A percentile compares a stretch with the other conserved stretches of the same genome.
These are phyloP conservation scores for Zaprionus capensis DNA, from an alignment of 1,140 invertebrate genomes.

Conservation along the genomic window DNA sequence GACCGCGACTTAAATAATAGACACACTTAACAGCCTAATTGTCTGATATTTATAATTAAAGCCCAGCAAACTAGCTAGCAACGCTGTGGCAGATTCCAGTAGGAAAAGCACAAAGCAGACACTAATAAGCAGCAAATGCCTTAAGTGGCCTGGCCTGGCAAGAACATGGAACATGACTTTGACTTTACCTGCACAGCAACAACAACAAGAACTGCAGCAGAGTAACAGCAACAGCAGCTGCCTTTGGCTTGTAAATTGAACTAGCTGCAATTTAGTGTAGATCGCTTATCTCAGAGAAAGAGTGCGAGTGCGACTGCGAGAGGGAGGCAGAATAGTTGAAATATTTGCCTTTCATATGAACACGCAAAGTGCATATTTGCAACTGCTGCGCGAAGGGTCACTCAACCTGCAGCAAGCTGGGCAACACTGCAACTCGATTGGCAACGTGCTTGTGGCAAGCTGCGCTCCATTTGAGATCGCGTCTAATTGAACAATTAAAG, in stretches of 20 bases:
- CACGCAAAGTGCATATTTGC: conserved; percentile 55
- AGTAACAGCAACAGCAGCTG: conserved; percentile 6
- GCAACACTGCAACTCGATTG: background rate
- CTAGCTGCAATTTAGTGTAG: conserved; percentile 68
- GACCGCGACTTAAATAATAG: conserved; percentile 50
- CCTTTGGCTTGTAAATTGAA: conserved; percentile 54
- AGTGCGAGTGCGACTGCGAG: conserved; percentile 7
- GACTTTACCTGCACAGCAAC: conserved; percentile 5
- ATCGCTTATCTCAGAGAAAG: conserved; percentile 48
- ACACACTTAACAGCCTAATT: conserved; percentile 54
- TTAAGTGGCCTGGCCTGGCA: conserved; percentile 11
- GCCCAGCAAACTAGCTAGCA: conserved; percentile 25
- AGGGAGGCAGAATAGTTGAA: conserved; percentile 35
- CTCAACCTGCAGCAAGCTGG: conserved; percentile 31
- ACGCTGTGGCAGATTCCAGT: conserved; percentile 31
- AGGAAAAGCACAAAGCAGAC: conserved; percentile 37
- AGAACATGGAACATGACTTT: conserved; percentile 14
- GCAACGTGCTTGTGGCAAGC: background rate
- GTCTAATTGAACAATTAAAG: conserved; percentile 74
- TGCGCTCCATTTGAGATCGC: conserved; percentile 36
- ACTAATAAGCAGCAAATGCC: conserved; percentile 57
- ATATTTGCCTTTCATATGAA: conserved; percentile 57
- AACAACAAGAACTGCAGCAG: conserved; percentile 5
- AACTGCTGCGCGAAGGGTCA: conserved; percentile 39
- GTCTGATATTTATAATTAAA: conserved; percentile 53